Percentiles rank a stretch among this genome's conserved stretches.
Conservation (phyloP, 2,113 vertebrate species). For the Malurus cyaneus region DNA sequence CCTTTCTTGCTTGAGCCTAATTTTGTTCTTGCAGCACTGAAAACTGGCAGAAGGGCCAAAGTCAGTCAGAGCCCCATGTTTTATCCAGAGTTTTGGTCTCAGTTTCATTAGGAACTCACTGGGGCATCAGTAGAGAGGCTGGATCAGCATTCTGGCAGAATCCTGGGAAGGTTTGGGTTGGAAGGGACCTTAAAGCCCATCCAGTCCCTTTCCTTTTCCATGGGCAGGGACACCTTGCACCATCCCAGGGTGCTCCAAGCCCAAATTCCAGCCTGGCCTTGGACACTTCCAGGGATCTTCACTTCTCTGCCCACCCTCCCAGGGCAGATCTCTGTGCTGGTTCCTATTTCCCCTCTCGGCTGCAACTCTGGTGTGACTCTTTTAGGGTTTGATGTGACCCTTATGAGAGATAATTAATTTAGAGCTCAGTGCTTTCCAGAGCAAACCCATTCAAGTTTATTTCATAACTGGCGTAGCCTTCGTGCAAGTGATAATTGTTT, state of each 20-base stretch:
- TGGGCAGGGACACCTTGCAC: not conserved
- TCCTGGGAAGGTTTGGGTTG: not conserved
- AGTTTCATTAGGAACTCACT: not conserved
- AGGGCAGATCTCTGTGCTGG: not conserved
- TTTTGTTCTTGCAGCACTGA: not conserved
- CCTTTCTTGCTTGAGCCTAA: not conserved
- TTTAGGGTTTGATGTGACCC: not conserved
- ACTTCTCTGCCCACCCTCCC: not conserved
- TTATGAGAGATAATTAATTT: slow-evolving; percentile 7
- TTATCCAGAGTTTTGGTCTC: not conserved
- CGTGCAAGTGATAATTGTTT: slow-evolving; percentile 66
- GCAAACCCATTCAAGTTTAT: slow-evolving; percentile 19
- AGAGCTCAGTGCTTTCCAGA: slow-evolving; percentile 1
- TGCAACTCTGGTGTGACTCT: not conserved
- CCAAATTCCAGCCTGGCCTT: not conserved
- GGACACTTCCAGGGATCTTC: not conserved
- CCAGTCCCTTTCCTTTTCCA: not conserved
- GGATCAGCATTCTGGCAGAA: not conserved
- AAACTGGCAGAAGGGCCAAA: not conserved
- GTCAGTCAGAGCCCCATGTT: fast-evolving
- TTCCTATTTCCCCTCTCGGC: not conserved
- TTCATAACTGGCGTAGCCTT: slow-evolving; percentile 36
- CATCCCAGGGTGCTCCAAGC: fast-evolving
- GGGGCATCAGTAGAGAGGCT: not conserved
- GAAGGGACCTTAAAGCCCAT: not conserved